Conservation (phyloP, 35 echinoderm and acorn worm species). For the Strongylocentrotus purpuratus region DNA sequence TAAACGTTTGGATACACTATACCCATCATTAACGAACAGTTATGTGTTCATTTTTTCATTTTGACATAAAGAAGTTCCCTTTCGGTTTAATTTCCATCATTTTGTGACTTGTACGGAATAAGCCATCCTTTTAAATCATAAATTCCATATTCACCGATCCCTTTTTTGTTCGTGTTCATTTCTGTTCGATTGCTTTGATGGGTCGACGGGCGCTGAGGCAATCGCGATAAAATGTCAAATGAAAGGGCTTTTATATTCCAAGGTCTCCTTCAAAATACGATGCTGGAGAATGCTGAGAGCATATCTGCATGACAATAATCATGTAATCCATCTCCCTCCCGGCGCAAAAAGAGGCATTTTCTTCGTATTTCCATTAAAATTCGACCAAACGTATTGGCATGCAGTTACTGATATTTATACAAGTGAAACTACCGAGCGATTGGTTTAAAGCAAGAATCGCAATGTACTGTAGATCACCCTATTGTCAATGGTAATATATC, state of each 20-base stretch:
- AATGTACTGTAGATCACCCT: not conserved
- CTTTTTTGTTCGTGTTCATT: not conserved
- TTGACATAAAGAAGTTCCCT: too few relatives aligned
- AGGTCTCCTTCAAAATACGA: constrained; percentile 9
- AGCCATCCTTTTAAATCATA: not conserved
- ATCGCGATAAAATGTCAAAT: constrained; percentile 4
- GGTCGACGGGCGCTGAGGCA: not conserved
- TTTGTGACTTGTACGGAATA: not conserved
- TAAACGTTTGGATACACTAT: too few relatives aligned
- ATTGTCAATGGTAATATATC: not conserved
- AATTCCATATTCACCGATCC: not conserved
- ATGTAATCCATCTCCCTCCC: not conserved
- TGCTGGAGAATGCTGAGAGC: not conserved
- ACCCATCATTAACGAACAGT: too few relatives aligned
- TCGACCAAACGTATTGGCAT: not conserved
- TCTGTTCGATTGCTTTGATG: not conserved
- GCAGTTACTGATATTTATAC: not conserved
- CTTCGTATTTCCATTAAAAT: not conserved
- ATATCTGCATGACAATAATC: not conserved
- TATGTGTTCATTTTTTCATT: too few relatives aligned
- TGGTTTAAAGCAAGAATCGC: not conserved
- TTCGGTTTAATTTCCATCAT: not conserved
- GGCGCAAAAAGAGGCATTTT: not conserved
- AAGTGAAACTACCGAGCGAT: not conserved
- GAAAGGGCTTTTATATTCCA: constrained; percentile 10